These are phyloP conservation scores for Diadema setosum DNA, from an alignment of 35 echinoderm and acorn worm genomes.

Conservation along the genomic window DNA sequence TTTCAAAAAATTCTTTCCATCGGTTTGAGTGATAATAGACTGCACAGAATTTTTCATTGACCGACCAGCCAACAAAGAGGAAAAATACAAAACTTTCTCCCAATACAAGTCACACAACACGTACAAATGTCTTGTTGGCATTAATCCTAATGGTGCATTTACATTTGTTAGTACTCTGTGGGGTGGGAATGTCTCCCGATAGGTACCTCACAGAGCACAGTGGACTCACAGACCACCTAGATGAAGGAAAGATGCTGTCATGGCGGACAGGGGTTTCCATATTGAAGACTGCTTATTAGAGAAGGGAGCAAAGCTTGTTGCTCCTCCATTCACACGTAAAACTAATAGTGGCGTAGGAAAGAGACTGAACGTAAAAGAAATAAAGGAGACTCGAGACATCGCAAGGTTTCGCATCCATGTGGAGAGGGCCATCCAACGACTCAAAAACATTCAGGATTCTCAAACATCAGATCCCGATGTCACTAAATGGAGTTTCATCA, in stretches of 20 bases:
- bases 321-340: constrained; percentile 39
- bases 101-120: constrained; percentile 55
- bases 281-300: constrained; percentile 14
- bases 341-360: constrained; percentile 32
- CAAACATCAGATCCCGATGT: not conserved
- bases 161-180: constrained; percentile 23
- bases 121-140: constrained; percentile 40
- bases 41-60: constrained; percentile 51
- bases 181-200: constrained; percentile 43
- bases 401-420: constrained; percentile 21
- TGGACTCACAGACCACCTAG: constrained; percentile 20
- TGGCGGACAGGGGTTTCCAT: constrained; percentile 49
- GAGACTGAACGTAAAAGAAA: constrained; percentile 24
- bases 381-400: not conserved
- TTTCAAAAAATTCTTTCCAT: constrained; percentile 19
- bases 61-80: constrained; percentile 12
- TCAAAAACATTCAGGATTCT: constrained; percentile 4
- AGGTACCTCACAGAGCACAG: constrained; percentile 16
- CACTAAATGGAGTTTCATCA: not conserved
- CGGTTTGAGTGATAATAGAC: constrained; percentile 39
- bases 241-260: constrained; percentile 25
- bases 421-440: not conserved
- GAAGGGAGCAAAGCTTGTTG: not conserved
- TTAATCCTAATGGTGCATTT: constrained; percentile 23
- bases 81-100: constrained; percentile 40